These are phyloP conservation scores for Stomatorhinus ivindoensis DNA, from an alignment of 2,113 vertebrate genomes.

Conservation along the genomic window DNA sequence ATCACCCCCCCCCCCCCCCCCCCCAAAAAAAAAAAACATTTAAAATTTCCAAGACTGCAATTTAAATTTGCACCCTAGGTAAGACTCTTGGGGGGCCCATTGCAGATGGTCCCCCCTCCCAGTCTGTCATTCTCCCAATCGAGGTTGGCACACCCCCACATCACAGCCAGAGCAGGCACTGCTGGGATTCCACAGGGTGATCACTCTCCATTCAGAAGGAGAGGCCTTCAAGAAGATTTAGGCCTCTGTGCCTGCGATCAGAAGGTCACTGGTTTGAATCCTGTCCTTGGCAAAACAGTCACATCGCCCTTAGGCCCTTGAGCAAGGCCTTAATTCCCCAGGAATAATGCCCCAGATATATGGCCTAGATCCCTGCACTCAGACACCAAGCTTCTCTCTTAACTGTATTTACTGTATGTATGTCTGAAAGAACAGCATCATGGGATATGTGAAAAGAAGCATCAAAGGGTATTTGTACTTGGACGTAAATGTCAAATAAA, in stretches of 20 bases:
- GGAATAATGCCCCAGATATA: not conserved
- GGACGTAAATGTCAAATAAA: not conserved
- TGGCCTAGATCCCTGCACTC: not conserved
- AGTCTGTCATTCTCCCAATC: not conserved
- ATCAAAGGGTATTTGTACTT: not conserved
- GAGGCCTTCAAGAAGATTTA: not conserved
- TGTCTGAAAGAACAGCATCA: not conserved
- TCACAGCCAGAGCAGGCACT: not conserved
- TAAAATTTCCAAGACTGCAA: constrained; percentile 50
- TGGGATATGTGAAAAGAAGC: not conserved
- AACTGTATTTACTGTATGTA: not conserved
- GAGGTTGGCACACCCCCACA: too few species aligned
- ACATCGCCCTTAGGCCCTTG: not conserved
- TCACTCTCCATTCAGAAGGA: not conserved
- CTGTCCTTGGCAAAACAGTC: not conserved
- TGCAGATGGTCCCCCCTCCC: not conserved
- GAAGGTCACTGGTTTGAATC: not conserved
- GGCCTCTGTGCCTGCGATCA: not conserved
- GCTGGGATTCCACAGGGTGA: not conserved
- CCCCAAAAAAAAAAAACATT: constrained; percentile 12
- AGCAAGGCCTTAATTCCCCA: not conserved
- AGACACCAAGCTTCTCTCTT: not conserved
- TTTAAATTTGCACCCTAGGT: constrained; percentile 34
- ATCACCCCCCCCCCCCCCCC: not conserved
- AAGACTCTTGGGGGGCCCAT: not conserved